Evolutionary conservation across 2,797 vertebrate species (phyloP).

Genomic region (Sebastolobus alascanus): DNA sequence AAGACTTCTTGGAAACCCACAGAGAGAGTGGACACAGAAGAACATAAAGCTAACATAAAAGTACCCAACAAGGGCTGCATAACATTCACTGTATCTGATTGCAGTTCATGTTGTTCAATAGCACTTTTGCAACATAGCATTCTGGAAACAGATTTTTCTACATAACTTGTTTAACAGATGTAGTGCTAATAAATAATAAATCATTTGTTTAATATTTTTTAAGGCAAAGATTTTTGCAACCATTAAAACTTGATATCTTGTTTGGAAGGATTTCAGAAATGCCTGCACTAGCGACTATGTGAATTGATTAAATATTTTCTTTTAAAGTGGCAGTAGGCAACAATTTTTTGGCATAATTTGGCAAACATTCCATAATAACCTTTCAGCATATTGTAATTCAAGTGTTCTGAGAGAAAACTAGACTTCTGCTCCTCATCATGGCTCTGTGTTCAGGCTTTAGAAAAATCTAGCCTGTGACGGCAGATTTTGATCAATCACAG

Average conservation of each 20-base stretch:
- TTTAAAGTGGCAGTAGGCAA: too few species aligned
- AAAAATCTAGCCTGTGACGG: too few species aligned
- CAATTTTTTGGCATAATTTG: too few species aligned
- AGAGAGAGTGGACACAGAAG: not conserved
- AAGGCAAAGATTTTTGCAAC: conserved; percentile 36
- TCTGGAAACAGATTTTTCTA: conserved; percentile 22
- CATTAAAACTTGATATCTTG: conserved; percentile 36
- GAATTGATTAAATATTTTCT: conserved; percentile 30
- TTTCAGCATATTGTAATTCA: too few species aligned
- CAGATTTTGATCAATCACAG: too few species aligned
- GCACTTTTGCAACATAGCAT: conserved; percentile 5
- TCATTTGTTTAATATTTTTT: conserved; percentile 24
- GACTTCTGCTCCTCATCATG: too few species aligned
- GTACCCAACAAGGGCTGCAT: not conserved
- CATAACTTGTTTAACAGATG: conserved; percentile 8
- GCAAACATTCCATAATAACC: too few species aligned
- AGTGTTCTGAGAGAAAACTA: too few species aligned
- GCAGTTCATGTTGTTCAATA: not conserved
- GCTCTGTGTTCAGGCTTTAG: too few species aligned
- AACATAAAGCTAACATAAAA: not conserved
- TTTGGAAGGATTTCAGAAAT: conserved; percentile 28
- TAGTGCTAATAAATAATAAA: conserved; percentile 41
- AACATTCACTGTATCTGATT: conserved; percentile 3
- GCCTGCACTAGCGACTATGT: not conserved
- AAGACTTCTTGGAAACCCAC: too few species aligned